Evolutionary conservation across 2,113 vertebrate genomes (phyloP), one percentile per base, ranked within the genome.

Genomic region (Bubo blakistoni): DNA sequence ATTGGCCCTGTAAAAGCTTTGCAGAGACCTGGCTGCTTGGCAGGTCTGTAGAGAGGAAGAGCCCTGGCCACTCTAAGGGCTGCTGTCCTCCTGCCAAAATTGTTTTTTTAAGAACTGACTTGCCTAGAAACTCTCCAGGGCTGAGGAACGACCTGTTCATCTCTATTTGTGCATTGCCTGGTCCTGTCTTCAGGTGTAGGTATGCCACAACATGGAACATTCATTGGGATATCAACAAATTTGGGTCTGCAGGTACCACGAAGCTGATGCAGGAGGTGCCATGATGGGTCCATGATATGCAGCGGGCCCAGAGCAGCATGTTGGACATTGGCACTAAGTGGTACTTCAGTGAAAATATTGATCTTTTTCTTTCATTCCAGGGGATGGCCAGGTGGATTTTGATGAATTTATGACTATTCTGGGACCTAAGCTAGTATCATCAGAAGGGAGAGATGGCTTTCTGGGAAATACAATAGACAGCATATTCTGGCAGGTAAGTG

Each of bases 341-440:
- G 5, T 15, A 26, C 63, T 79, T 70, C 66, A 34, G 5, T 81
- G 54, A 32, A 36, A 66, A 55, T 49, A 59, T 7, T n/a, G 47
- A 77, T 58, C 6, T 65, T 94, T 62, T 69, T 49, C 89, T 92
- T 76, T 97, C 90, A 8, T 97, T 98, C 20, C 97, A 99, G 99
- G 99, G 91, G 99, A 99, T 20, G 99, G 99, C 77, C 99, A 99
- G 93, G 99, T 99, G 72, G 99, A 99, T 96, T 99, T 99, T 85
- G 99, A 99, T 40, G 99, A 99, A 97, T 99, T 99, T 97, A 99
- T 99, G 99, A 99, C 99, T 32, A 99, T 99, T 96, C 99, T 99
- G 59, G 99, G 99, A 62, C 99, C 99, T 40, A 99, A 99, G 88
- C 98, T 99, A 81, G 98, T 99, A 77, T 99, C 99, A 0, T 99